Conservation (phyloP, 1,140 invertebrate species). For the Globodera ellingtonae region DNA sequence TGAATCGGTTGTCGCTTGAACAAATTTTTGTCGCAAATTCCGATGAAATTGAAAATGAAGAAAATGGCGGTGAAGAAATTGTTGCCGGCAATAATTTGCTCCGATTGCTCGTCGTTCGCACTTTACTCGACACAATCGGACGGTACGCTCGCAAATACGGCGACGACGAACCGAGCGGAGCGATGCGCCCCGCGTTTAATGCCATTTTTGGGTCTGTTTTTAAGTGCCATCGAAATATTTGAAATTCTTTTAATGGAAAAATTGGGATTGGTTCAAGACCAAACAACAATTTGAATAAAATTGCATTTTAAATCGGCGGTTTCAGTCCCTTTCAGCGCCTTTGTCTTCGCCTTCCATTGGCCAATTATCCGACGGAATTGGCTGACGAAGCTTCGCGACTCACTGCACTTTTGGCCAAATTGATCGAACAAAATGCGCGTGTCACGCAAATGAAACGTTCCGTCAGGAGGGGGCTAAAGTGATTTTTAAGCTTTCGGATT, state of each 20-base stretch:
- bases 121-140: slow-evolving; percentile 1
- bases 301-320: not conserved
- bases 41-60: not conserved
- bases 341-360: not conserved
- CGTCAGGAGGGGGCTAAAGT: not conserved
- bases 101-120: not conserved
- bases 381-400: slow-evolving; percentile 5
- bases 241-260: too few relatives aligned
- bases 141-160: slow-evolving; percentile 9
- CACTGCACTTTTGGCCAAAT: not conserved
- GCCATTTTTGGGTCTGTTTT: slow-evolving; percentile 6
- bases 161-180: not conserved
- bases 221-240: not conserved
- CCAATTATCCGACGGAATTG: slow-evolving; percentile 5
- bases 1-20: not conserved
- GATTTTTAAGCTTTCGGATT: not conserved
- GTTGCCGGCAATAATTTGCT: not conserved
- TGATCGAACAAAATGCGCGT: not conserved
- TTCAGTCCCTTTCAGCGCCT: slow-evolving; percentile 9
- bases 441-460: slow-evolving; percentile 11
- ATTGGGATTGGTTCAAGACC: not conserved
- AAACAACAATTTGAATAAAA: not conserved
- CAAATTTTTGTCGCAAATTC: not conserved
- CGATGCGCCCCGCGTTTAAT: not conserved
- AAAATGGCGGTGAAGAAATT: not conserved